phyloP scores from a whole-genome alignment of 2,888 invertebrate genomes.

The Atethmia centrago region DNA sequence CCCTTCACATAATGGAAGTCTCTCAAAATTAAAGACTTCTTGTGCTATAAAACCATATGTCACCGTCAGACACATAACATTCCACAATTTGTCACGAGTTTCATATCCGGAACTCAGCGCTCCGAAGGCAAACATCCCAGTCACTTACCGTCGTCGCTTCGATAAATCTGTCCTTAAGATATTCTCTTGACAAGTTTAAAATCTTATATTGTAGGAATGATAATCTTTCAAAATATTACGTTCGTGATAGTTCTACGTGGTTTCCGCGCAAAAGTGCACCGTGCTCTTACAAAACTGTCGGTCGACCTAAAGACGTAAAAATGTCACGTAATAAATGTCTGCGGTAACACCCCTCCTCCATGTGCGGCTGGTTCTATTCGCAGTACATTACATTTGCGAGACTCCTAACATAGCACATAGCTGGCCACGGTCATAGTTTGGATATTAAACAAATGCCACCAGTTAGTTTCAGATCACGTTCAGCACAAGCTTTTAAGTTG shows the following conservation, averaged over 20 bases:
- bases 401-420: constrained; percentile 21
- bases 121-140: constrained; percentile 67
- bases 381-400: constrained; percentile 39
- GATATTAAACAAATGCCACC: constrained; percentile 23
- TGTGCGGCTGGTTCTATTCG: constrained; percentile 41
- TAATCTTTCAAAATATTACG: constrained; percentile 34
- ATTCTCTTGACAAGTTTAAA: constrained; percentile 42
- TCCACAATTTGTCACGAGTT: constrained; percentile 67
- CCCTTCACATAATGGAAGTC: constrained; percentile 57
- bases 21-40: constrained; percentile 61
- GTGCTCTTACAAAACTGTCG: constrained; percentile 48
- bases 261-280: constrained; percentile 25
- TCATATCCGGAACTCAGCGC: constrained; percentile 66
- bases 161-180: constrained; percentile 61
- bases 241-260: constrained; percentile 18
- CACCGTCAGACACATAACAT: constrained; percentile 65
- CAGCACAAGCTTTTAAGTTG: constrained; percentile 21
- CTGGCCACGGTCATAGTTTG: constrained; percentile 14
- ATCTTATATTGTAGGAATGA: constrained; percentile 32
- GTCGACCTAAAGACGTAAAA: constrained; percentile 41
- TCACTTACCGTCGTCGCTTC: constrained; percentile 57
- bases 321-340: constrained; percentile 56
- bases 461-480: constrained; percentile 15
- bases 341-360: constrained; percentile 51
- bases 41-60: constrained; percentile 63